Percentiles rank a stretch among this genome's conserved stretches.
phyloP scores from a whole-genome alignment of 2,113 vertebrate genomes.

The Tenebrosternarchus preto region DNA sequence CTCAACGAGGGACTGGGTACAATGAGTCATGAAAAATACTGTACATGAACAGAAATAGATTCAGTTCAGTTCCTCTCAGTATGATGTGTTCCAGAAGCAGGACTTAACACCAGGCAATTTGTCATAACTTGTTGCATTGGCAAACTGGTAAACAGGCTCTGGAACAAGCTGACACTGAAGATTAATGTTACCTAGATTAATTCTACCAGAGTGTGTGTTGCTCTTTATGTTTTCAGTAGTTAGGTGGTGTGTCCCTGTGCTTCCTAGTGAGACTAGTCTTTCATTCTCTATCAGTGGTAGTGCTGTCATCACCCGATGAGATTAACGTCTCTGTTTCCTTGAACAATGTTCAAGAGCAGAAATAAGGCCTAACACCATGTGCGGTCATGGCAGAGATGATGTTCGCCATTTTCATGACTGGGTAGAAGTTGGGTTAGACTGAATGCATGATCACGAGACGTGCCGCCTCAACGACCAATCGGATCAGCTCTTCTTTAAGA shows the following conservation, averaged over 20 bases:
- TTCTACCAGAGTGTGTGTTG: neutral
- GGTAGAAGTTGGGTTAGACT: too few species aligned
- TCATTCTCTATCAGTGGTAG: neutral
- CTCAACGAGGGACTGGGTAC: neutral
- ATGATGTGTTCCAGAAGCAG: neutral
- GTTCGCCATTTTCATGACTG: too few species aligned
- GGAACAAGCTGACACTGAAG: neutral
- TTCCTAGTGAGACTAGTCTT: neutral
- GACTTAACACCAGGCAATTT: neutral
- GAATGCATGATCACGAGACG: too few species aligned
- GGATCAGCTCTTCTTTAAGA: too few species aligned
- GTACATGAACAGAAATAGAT: constrained; percentile 16
- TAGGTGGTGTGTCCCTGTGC: neutral
- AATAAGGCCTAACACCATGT: too few species aligned
- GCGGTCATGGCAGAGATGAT: too few species aligned
- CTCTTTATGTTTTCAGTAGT: neutral
- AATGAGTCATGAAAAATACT: constrained; percentile 24
- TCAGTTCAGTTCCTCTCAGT: neutral
- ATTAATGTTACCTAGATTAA: neutral
- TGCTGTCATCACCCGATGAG: neutral
- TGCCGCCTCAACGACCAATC: too few species aligned
- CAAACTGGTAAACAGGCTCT: neutral
- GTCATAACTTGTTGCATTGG: neutral
- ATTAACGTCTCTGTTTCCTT: too few species aligned
- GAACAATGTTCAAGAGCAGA: too few species aligned